Evolutionary conservation across 1,140 invertebrate species (phyloP), one percentile per base, ranked within the genome.

Genomic region (Physella acuta): DNA sequence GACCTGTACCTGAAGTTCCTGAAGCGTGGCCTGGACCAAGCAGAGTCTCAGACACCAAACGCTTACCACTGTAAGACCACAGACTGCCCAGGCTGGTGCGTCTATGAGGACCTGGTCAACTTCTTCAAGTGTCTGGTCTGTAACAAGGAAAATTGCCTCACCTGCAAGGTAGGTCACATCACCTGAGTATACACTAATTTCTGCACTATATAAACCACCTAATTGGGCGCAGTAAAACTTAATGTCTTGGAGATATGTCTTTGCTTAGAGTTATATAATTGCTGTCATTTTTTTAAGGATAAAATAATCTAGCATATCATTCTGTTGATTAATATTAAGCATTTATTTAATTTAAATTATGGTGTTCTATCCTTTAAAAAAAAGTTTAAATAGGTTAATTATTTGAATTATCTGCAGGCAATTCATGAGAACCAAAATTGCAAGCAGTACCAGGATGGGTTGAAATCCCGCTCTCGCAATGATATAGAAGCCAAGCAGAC

Each of bases 11-110:
- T 94, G 75, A 88, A 90, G 65, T 90, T 92, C 85, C 85, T 95
- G n/a, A 90, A 91, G 28, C 90, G 91, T 76, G 92, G 93, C n/a
- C 87, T 96, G 30, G 88, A 90, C 30, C 88, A 91, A 69, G 94
- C 93, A 4, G 93, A 95, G 83, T 91, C 90, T 80, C 90, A 90
- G 75, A 92, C 91, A 34, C 86, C 88, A 33, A 94, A 95, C 79
- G 90, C 93, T 24, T 95, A 95, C 84, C 94, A 96, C 78, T 97
- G 94, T 83, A 93, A 94, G 83, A 94, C 93, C 0, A 89, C 90
- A 0, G 92, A 97, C 84, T 97, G 95, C 81, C 88, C 86, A 44
- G 93, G 93, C 20, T 96, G 94, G 93, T 94, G 93, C 79, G 90
- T 94, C 74, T 93, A 91, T 81, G 93, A 95, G 73, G 92, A 94